Conservation (phyloP, 2,113 vertebrate species). For the Saguinus imperator region DNA sequence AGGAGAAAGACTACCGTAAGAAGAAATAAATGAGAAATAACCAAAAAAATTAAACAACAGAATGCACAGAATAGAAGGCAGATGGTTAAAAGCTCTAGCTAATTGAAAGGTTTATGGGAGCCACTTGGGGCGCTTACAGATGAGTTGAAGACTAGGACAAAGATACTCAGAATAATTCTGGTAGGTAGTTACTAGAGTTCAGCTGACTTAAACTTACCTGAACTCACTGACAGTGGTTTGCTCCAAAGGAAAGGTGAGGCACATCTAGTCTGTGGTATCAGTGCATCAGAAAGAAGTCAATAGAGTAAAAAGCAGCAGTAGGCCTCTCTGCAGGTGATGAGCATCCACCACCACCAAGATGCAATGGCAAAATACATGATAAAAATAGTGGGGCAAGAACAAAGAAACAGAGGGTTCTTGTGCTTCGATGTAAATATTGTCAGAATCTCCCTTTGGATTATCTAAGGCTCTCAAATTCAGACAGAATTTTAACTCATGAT, state of each 20-base stretch:
- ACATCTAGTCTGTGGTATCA: too few species aligned
- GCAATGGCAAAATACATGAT: not conserved
- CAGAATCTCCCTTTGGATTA: not conserved
- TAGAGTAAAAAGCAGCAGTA: too few species aligned
- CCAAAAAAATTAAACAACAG: too few species aligned
- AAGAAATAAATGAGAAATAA: not conserved
- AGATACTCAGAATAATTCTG: too few species aligned
- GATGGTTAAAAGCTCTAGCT: not conserved
- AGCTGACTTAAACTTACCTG: too few species aligned
- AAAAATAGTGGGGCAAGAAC: not conserved
- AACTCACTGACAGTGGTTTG: not conserved
- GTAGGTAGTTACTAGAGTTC: too few species aligned
- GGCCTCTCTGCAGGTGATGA: not conserved
- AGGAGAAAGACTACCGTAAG: not conserved
- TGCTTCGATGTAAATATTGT: not conserved
- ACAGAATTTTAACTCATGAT: not conserved
- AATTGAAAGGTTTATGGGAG: not conserved
- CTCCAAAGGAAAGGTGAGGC: not conserved
- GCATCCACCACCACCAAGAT: not conserved
- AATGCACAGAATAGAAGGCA: not conserved
- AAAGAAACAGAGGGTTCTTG: too few species aligned
- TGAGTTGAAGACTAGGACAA: too few species aligned
- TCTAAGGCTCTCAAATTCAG: not conserved
- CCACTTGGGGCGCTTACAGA: not conserved
- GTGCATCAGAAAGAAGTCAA: not conserved